Percentiles rank a stretch among this genome's conserved stretches.
Evolutionary conservation across 2,797 vertebrate species (phyloP).

Genomic region (Acanthurus tractus): DNA sequence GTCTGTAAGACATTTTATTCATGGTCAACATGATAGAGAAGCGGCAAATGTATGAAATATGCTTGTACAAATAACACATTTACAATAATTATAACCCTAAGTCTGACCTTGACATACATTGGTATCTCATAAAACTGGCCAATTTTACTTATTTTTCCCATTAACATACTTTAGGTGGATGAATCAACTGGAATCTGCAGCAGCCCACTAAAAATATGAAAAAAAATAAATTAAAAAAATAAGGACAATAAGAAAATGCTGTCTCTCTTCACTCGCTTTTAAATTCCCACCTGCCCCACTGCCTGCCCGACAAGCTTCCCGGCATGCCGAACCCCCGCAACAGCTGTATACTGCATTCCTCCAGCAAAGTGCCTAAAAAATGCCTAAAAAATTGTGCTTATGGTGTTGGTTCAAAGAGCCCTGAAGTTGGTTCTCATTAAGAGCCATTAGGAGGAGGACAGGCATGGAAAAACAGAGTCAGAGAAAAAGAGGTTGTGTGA

Average conservation of each 20-base stretch:
- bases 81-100: constrained; percentile 41
- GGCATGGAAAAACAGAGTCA: constrained; percentile 65
- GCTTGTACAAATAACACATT: constrained; percentile 14
- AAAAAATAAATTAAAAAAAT: constrained; percentile 21
- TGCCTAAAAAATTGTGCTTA: constrained; percentile 78
- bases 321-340: constrained; percentile 58
- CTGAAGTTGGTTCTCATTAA: constrained; percentile 82
- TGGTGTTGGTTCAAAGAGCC: constrained; percentile 77
- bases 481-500: not conserved
- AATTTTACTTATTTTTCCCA: constrained; percentile 50
- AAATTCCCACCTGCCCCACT: constrained; percentile 74
- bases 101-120: constrained; percentile 50
- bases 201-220: constrained; percentile 50
- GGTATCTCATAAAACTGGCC: constrained; percentile 48
- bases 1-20: too few relatives aligned
- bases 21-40: not conserved
- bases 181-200: constrained; percentile 60
- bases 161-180: constrained; percentile 75
- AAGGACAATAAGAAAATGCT: too few relatives aligned
- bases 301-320: constrained; percentile 73
- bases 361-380: constrained; percentile 75
- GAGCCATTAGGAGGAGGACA: constrained; percentile 76
- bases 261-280: constrained; percentile 61
- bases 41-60: not conserved
- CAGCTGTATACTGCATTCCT: constrained; percentile 85